Evolutionary conservation across 1,140 invertebrate species (phyloP).

Genomic region (Brachystomella parvula): DNA sequence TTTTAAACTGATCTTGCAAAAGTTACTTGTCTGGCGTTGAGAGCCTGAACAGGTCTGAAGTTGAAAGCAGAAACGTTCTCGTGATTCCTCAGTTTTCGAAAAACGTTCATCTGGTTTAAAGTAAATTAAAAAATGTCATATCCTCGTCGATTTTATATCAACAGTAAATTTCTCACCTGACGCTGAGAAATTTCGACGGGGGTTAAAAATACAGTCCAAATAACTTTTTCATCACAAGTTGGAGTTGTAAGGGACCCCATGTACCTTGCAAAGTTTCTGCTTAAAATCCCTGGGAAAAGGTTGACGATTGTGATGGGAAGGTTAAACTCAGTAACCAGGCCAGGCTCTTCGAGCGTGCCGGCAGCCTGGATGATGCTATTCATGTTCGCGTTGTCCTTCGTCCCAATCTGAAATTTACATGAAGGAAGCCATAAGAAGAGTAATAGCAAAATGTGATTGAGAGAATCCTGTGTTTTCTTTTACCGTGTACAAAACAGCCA

Average conservation of each 20-base stretch:
- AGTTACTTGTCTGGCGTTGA: neutral
- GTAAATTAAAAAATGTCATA: neutral
- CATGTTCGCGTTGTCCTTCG: slow-evolving; percentile 39
- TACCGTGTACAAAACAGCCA: slow-evolving; percentile 48
- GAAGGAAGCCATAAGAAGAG: neutral
- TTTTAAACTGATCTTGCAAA: neutral
- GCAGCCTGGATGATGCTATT: slow-evolving; percentile 38
- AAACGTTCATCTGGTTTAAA: neutral
- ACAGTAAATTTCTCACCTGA: slow-evolving; percentile 7
- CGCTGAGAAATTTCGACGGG: slow-evolving; percentile 30
- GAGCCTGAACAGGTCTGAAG: neutral
- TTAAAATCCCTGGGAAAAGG: slow-evolving; percentile 31
- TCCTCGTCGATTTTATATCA: neutral
- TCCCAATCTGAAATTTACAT: slow-evolving; percentile 25
- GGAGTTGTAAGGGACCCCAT: slow-evolving; percentile 47
- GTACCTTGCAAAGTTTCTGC: slow-evolving; percentile 45
- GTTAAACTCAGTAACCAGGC: slow-evolving; percentile 1
- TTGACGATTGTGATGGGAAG: slow-evolving; percentile 28
- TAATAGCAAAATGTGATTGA: too few relatives aligned
- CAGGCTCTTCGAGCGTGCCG: slow-evolving; percentile 20
- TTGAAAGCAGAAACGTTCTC: neutral
- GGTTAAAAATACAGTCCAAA: slow-evolving; percentile 48
- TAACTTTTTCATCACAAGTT: slow-evolving; percentile 48
- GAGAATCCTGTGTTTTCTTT: too few relatives aligned
- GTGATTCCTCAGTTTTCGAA: neutral